Base-by-base conservation (phyloP, 1,140 invertebrate species). In the Probaryconus sp. region DNA sequence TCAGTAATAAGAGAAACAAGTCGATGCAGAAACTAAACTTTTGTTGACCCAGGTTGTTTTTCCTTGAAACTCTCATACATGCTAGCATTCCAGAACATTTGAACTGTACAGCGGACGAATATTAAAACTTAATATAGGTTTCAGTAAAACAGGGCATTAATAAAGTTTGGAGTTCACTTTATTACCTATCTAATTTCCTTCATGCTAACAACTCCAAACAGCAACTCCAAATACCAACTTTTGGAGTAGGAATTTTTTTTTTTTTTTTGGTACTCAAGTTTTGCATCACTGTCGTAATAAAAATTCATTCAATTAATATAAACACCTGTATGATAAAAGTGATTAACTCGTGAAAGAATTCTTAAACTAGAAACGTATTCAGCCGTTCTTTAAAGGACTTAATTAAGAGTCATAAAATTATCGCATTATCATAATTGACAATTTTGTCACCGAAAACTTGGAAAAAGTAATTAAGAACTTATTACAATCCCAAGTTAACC, bases 51-150 rank as follows among this genome's bases (percentile, higher is more conserved):
- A 16, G 24, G 14, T 38, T 28, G 13, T 38, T 48, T 61, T 61
- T 61, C 24, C 13, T 14, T 14, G 11, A 10, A 28, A 6, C 7
- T 28, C 6, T 10, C 18, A 21, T 16, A 26, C 26, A 24, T 70
- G 31, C 28, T 55, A 30, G 17, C 13, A 51, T 53, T 40, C 33
- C 33, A 9, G 5, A 11, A 20, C 18, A 40, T 70, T 69, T 37
- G 31, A 45, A 43, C 17, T 11, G 21, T n/a, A 55, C 17, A 63
- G 45, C 43, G 17, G 38, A 58, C 64, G 24, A 61, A 63, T 56
- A 63, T 70, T 60, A 50, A 51, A 61, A 53, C 55, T 69, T 69
- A 69, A 48, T 69, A 69, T 69, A 53, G 53, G 47, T 69, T 60
- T 35, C 43, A 26, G 51, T 17, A 65, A 65, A 48, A 43, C 64